Base-by-base conservation (phyloP, 2,113 vertebrate species). In the Solenodon paradoxus region DNA sequence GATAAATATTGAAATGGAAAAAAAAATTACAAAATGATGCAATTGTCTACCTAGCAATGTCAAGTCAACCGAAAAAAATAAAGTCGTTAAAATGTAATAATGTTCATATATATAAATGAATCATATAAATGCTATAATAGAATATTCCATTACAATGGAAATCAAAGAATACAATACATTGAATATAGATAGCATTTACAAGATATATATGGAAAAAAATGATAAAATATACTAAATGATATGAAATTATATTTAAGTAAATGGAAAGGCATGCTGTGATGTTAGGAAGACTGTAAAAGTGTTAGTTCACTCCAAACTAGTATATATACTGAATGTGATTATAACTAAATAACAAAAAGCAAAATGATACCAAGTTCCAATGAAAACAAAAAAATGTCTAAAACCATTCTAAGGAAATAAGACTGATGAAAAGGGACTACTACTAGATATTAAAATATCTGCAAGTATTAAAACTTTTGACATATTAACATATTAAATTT, bases 381-480 rank as follows among this genome's bases (percentile, higher is more conserved):
- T 26, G 49, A 55, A 85, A 72, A 11, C 55, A 5, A 3, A 8
- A 13, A 45, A 38, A 85, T 7, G 77, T 30, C 35, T 66, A 30
- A 79, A 93, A 32, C 3, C 90, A 61, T 64, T 84, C 61, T 81
- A 42, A 84, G 42, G 59, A 94, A 82, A 92, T n/a, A 61, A 51
- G 7, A 59, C 3, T 49, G 5, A 51, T 77, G 9, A 72, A 88
- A 86, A 88, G 3, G 1, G 26, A 91, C 57, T 64, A 74, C 2
- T 84, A 26, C 22, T 49, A 64, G n/a, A 71, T 40, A 72, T 42
- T 55, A 88, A 93, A 63, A 77, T 55, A 89, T 49, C 49, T 38
- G 45, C 7, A 82, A 81, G 69, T 57, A 35, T 45, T 79, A 89
- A 95, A 93, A 55, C 3, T 8, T 90, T 78, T 89, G n/a, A 79